These are phyloP conservation scores for Aleadryas rufinucha DNA, from an alignment of 2,113 vertebrate species.

Conservation along the genomic window DNA sequence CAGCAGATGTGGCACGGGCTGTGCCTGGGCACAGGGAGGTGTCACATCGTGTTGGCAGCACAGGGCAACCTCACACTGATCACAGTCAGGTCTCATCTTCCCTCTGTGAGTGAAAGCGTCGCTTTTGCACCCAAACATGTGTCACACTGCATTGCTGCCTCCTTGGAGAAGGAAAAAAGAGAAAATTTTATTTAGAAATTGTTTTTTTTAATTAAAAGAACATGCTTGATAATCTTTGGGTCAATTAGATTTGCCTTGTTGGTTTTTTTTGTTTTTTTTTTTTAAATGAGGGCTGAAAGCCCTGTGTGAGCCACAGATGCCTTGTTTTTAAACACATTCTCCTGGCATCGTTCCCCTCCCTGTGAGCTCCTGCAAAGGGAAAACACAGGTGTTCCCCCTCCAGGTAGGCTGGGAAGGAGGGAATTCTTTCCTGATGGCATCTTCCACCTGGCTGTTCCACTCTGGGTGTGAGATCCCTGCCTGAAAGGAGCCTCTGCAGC, in stretches of 20 bases:
- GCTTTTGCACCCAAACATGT: background rate
- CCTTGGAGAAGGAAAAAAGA: background rate
- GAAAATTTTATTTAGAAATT: background rate
- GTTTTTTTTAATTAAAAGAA: background rate
- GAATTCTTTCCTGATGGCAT: background rate
- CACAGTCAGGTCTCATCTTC: background rate
- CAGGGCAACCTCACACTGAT: background rate
- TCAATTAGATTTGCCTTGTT: background rate
- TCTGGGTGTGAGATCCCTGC: background rate
- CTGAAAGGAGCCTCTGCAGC: background rate
- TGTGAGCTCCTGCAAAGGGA: background rate
- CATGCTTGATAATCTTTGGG: accelerated
- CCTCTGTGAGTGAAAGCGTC: background rate
- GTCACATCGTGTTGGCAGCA: background rate
- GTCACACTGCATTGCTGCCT: background rate
- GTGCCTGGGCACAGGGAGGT: background rate
- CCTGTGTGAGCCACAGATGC: background rate
- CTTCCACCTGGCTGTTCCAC: background rate
- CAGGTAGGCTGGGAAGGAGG: background rate
- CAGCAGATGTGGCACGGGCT: background rate
- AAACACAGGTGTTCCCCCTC: background rate
- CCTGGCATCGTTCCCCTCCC: background rate
- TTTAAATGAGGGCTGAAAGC: background rate
- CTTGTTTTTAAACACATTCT: background rate
- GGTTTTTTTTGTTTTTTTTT: background rate